A percentile compares a stretch with the other conserved stretches of the same genome.
Evolutionary conservation across 2,888 invertebrate species (phyloP).

Genomic region (Meteorus colon): DNA sequence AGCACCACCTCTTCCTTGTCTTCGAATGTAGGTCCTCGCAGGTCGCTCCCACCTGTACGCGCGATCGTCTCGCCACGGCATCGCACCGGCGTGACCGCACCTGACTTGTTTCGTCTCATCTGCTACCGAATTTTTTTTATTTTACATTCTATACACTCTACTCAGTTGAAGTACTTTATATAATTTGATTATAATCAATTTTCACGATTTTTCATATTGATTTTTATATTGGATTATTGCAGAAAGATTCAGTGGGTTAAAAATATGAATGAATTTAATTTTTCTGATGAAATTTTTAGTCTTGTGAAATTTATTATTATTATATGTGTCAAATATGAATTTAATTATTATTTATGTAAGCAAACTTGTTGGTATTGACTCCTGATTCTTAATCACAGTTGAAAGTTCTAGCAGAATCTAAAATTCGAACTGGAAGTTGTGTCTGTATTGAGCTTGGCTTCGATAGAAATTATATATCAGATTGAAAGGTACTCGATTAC

Average conservation of each 20-base stretch:
- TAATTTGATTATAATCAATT: not conserved
- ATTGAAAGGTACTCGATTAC: too few relatives aligned
- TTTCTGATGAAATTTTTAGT: too few relatives aligned
- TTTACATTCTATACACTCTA: conserved; percentile 9
- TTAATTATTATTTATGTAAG: too few relatives aligned
- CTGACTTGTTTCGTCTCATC: conserved; percentile 43
- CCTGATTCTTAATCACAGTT: too few relatives aligned
- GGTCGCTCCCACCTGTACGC: conserved; percentile 62
- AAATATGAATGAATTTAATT: not conserved
- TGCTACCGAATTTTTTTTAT: conserved; percentile 36
- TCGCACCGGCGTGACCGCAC: conserved; percentile 23
- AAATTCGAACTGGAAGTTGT: too few relatives aligned
- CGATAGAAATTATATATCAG: too few relatives aligned
- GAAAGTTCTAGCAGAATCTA: too few relatives aligned
- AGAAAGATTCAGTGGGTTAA: not conserved
- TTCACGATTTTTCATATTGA: not conserved
- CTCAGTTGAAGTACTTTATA: not conserved
- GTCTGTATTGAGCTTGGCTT: too few relatives aligned
- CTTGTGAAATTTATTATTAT: too few relatives aligned
- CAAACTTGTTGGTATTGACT: too few relatives aligned
- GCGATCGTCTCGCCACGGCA: conserved; percentile 43
- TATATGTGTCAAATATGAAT: too few relatives aligned
- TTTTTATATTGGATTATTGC: not conserved
- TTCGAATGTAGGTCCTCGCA: conserved; percentile 67
- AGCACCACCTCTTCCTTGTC: conserved; percentile 45